These are phyloP conservation scores for Tinea trinotella DNA, from an alignment of 2,888 invertebrate genomes.

Conservation along the genomic window DNA sequence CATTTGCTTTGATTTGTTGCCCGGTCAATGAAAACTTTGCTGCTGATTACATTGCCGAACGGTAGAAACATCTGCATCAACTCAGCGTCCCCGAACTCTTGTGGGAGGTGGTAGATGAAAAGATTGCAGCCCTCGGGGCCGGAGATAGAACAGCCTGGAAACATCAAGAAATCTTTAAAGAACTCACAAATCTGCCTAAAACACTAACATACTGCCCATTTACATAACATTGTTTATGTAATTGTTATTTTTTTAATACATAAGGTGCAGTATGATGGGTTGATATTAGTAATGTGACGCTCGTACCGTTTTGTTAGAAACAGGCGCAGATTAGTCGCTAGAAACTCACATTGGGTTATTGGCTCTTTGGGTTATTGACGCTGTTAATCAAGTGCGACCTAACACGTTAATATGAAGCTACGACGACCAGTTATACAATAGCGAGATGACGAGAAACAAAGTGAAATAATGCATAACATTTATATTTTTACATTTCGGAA, in stretches of 20 bases:
- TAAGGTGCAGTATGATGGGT: not conserved
- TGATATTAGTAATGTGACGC: not conserved
- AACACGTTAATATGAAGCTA: conserved; percentile 8
- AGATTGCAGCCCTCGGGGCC: conserved; percentile 99
- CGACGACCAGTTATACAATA: conserved; percentile 11
- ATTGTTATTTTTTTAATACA: not conserved
- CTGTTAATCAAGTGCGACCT: conserved; percentile 11
- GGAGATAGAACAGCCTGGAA: conserved; percentile 94
- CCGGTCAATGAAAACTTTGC: conserved; percentile 99
- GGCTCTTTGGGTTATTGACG: conserved; percentile 4
- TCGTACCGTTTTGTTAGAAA: not conserved
- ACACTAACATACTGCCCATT: conserved; percentile 33
- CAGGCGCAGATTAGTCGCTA: not conserved
- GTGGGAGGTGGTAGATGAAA: conserved; percentile 99
- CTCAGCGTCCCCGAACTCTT: conserved; percentile 99
- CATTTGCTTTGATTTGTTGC: conserved; percentile 99
- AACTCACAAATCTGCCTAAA: conserved; percentile 70
- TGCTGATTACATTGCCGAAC: conserved; percentile 99
- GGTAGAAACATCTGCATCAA: conserved; percentile 99
- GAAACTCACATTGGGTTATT: not conserved
- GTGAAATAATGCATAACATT: conserved; percentile 13
- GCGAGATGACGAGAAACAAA: conserved; percentile 13
- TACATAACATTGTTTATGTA: not conserved
- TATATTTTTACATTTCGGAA: not conserved
- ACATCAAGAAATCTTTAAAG: conserved; percentile 80